phyloP scores from a whole-genome alignment of 2,113 vertebrate genomes.

The Phalacrocorax aristotelis region DNA sequence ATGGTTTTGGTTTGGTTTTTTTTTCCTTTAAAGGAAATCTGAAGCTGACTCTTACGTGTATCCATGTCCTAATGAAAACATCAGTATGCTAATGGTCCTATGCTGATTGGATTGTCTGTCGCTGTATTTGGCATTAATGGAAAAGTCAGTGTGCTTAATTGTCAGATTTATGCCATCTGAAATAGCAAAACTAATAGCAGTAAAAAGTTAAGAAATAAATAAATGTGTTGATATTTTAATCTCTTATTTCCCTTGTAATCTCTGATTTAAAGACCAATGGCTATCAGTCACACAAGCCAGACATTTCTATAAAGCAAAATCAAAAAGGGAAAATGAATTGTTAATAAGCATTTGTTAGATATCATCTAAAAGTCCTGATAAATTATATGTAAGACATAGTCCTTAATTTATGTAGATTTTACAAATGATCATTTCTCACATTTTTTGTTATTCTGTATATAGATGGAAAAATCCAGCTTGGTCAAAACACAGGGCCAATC shows the following conservation, averaged over 20 bases:
- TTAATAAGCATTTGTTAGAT: background rate
- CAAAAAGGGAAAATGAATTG: background rate
- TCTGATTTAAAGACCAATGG: background rate
- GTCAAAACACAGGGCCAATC: background rate
- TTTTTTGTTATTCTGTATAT: background rate
- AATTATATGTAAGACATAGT: background rate
- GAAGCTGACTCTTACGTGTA: background rate
- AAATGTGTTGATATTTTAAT: background rate
- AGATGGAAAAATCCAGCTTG: background rate
- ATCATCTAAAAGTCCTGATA: background rate
- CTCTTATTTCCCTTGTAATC: background rate
- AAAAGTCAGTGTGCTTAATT: slow-evolving; percentile 2
- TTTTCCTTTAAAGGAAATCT: background rate
- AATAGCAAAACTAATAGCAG: background rate
- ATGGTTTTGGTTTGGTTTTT: too few relatives aligned
- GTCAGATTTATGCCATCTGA: background rate
- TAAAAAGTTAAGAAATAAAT: background rate
- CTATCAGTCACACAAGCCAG: background rate
- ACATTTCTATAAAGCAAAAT: background rate
- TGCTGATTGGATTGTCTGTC: background rate
- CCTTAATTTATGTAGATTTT: background rate
- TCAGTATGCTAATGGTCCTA: background rate
- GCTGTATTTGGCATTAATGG: background rate
- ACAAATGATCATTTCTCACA: background rate
- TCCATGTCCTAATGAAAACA: background rate